phyloP scores from a whole-genome alignment of 2,888 invertebrate species.

The Frankliniella intonsa region DNA sequence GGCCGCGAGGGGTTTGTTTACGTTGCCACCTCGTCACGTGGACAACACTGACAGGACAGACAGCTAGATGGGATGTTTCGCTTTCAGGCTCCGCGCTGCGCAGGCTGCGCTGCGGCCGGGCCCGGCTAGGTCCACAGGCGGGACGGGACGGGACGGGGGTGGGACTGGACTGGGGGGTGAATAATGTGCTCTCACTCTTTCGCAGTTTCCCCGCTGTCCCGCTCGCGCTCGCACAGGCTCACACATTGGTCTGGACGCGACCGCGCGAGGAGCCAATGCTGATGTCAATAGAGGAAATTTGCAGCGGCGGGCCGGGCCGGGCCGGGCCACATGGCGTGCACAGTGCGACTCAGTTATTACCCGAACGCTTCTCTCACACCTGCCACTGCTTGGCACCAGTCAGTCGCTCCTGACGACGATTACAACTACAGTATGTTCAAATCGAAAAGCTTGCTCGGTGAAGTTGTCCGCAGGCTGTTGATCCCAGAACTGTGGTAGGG shows the following conservation, averaged over 20 bases:
- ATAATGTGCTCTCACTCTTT: background rate
- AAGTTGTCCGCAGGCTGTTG: too few relatives aligned
- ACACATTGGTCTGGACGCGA: background rate
- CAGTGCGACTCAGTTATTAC: too few relatives aligned
- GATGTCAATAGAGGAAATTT: background rate
- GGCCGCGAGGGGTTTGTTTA: background rate
- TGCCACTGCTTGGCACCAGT: too few relatives aligned
- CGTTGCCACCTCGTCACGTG: conserved; percentile 8
- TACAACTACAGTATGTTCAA: too few relatives aligned
- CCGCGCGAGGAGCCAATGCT: background rate
- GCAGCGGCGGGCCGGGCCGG: background rate
- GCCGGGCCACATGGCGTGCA: background rate
- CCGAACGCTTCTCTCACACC: too few relatives aligned
- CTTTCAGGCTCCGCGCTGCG: background rate
- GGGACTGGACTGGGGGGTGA: background rate
- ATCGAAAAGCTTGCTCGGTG: too few relatives aligned
- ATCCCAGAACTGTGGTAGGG: too few relatives aligned
- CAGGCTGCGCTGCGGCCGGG: background rate
- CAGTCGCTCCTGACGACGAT: too few relatives aligned
- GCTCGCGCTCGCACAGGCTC: background rate
- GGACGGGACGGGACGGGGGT: background rate
- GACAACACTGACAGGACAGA: conserved; percentile 5
- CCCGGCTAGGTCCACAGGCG: background rate
- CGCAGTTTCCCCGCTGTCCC: background rate
- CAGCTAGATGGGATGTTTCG: background rate